phyloP scores from a whole-genome alignment of 2,797 vertebrate species.

The Bucorvus abyssinicus region DNA sequence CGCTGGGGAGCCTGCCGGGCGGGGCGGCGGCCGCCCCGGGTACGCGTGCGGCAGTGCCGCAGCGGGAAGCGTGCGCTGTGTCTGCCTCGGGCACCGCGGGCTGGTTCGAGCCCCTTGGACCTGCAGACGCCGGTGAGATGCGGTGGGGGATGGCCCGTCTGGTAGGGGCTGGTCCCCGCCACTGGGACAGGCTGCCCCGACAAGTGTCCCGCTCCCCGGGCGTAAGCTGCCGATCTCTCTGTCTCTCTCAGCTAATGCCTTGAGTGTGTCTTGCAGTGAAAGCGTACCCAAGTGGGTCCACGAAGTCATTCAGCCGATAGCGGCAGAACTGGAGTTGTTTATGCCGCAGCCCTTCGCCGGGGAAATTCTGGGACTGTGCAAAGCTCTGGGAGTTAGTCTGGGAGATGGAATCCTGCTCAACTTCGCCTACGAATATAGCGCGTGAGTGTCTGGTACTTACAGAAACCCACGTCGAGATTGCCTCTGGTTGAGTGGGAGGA shows the following conservation, averaged over 20 bases:
- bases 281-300: slow-evolving; percentile 87
- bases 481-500: rapidly evolving
- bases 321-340: slow-evolving; percentile 72
- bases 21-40: too few species aligned
- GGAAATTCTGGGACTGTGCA: slow-evolving; percentile 86
- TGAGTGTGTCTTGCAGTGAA: slow-evolving; percentile 69
- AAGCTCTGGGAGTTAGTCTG: slow-evolving; percentile 67
- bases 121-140: not conserved
- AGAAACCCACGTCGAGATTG: too few species aligned
- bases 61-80: not conserved
- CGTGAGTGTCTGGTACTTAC: slow-evolving; percentile 78
- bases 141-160: rapidly evolving
- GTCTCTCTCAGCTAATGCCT: not conserved
- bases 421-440: slow-evolving; percentile 88
- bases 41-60: too few species aligned
- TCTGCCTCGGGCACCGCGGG: rapidly evolving
- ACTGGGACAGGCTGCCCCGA: not conserved
- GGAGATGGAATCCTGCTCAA: slow-evolving; percentile 87
- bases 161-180: too few species aligned
- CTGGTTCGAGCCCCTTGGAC: too few species aligned
- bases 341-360: slow-evolving; percentile 82
- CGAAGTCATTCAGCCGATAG: slow-evolving; percentile 67
- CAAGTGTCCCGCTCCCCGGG: too few species aligned
- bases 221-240: rapidly evolving
- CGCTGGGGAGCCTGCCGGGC: too few species aligned